Evolutionary conservation across 2,113 vertebrate species (phyloP).

Genomic region (Mystacornis crossleyi): DNA sequence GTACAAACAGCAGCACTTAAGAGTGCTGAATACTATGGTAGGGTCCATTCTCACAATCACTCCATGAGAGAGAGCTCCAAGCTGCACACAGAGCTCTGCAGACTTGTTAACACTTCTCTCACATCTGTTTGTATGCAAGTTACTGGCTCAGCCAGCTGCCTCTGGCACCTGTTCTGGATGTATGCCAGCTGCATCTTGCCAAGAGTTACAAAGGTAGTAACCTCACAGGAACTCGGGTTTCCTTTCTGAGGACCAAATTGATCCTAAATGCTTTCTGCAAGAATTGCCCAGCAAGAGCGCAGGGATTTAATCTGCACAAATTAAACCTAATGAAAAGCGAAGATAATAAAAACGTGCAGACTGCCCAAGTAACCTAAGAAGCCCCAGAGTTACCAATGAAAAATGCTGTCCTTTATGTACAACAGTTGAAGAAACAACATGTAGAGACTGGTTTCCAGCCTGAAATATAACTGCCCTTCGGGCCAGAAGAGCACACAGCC

Average conservation of each 20-base stretch:
- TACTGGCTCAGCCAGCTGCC: background rate
- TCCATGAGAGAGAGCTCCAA: background rate
- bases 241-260: background rate
- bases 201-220: background rate
- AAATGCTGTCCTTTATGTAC: background rate
- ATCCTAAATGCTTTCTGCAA: background rate
- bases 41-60: background rate
- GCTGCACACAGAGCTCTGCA: background rate
- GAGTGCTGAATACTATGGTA: background rate
- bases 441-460: background rate
- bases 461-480: background rate
- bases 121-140: background rate
- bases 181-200: background rate
- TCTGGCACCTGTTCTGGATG: background rate
- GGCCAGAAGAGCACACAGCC: background rate
- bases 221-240: background rate
- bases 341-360: background rate
- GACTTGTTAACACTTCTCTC: background rate
- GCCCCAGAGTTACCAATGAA: background rate
- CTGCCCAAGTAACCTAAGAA: background rate
- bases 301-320: background rate
- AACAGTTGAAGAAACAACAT: background rate
- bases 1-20: background rate
- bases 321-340: background rate
- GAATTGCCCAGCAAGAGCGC: background rate